Evolutionary conservation across 2,797 vertebrate genomes (phyloP).

Genomic region (Botia almorhae): DNA sequence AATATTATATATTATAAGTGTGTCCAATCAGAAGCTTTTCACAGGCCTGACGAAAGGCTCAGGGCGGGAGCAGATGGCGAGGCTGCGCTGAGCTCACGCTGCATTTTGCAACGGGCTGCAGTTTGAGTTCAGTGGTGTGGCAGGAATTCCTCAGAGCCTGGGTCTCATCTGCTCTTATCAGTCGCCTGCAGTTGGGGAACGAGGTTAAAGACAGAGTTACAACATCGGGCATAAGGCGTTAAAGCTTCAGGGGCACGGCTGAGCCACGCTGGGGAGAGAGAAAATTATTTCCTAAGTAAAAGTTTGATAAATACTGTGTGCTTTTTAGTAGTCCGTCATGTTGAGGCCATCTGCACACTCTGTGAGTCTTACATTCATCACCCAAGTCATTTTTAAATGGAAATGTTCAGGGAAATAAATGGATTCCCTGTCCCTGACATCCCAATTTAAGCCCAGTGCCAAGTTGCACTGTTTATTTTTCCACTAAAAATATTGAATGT

Average conservation of each 20-base stretch:
- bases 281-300: constrained; percentile 34
- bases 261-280: neutral
- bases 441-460: constrained; percentile 36
- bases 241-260: constrained; percentile 47
- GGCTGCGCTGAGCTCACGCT: constrained; percentile 26
- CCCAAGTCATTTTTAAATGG: constrained; percentile 49
- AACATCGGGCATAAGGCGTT: constrained; percentile 40
- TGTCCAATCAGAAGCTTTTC: constrained; percentile 12
- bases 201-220: constrained; percentile 56
- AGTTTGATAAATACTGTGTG: constrained; percentile 49
- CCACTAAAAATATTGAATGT: constrained; percentile 23
- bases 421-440: constrained; percentile 47
- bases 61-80: constrained; percentile 32
- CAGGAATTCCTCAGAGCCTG: constrained; percentile 48
- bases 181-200: constrained; percentile 47
- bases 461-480: constrained; percentile 32
- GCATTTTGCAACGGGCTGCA: constrained; percentile 48
- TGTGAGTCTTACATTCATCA: constrained; percentile 41
- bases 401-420: constrained; percentile 54
- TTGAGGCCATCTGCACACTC: constrained; percentile 42
- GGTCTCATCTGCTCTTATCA: constrained; percentile 51
- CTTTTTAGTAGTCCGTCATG: constrained; percentile 43
- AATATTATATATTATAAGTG: too few species aligned
- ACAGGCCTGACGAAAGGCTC: constrained; percentile 36
- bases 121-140: constrained; percentile 41